Base-by-base conservation (phyloP, 2,113 vertebrate species). In the Toxotes jaculatrix region DNA sequence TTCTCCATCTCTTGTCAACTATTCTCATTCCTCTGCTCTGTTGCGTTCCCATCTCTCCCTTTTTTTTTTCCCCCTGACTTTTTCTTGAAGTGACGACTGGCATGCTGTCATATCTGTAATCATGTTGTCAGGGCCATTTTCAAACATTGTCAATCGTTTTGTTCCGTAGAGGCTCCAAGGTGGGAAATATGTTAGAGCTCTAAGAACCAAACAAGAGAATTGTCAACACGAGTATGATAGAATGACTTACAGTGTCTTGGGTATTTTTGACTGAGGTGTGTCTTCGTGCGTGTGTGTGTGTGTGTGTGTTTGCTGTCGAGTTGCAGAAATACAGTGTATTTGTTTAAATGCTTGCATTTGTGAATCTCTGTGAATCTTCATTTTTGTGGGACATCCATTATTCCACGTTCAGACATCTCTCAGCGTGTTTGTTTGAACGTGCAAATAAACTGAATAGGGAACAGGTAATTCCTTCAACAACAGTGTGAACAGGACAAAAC, bases 141-240 rank as follows among this genome's bases (percentile, higher is more conserved):
- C 90, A 91, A 91, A 92, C 92, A 89, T 70, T 80, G 88, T 91
- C 85, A 88, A 19, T 87, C 59, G 47, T 79, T 89, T 82, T 42
- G 53, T 82, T 71, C 85, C 74, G 7, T 34, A 0, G 88, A 85
- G 87, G 55, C 84, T 77, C 14, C 7, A 10, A 63, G 76, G 80
- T 17, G 62, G 51, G 77, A 83, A 84, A 87, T 61, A 80, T 79
- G 47, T 81, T 17, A 0, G 21, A 77, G 66, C 59, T 76, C 65
- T 21, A 42, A 63, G 47, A 71, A 27, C 67, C 78, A 75, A 77
- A 84, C 83, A 17, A 60, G 13, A 59, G 43, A 4, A 32, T 49
- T 80, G 68, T 74, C 87, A 74, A 63, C 74, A 72, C 70, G 8
- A 65, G 32, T 72, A 3, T 53, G 60, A 75, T 19, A 69, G 63